Evolutionary conservation across 1,140 invertebrate genomes (phyloP).

Genomic region (Zaprionus taronus): DNA sequence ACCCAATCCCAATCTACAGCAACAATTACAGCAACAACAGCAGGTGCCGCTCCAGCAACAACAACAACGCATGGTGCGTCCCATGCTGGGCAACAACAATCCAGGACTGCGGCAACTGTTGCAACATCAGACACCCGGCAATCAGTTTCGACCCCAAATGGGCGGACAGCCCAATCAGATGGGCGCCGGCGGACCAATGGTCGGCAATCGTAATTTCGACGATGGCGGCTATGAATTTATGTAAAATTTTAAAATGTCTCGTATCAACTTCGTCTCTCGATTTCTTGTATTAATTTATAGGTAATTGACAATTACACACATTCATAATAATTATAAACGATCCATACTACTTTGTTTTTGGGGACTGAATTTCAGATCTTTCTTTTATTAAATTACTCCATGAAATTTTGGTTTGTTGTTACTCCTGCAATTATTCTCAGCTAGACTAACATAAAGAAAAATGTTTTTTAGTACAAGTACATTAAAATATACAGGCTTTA

Average conservation of each 20-base stretch:
- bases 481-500: conserved; percentile 35
- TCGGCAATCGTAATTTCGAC: conserved; percentile 79
- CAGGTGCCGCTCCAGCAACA: conserved; percentile 74
- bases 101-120: conserved; percentile 89
- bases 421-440: background rate
- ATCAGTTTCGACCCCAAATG: conserved; percentile 82
- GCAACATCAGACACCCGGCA: conserved; percentile 87
- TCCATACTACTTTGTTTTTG: background rate
- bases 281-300: conserved; percentile 4
- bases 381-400: background rate
- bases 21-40: conserved; percentile 68
- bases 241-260: conserved; percentile 51
- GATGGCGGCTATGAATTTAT: conserved; percentile 80
- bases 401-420: background rate
- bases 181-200: conserved; percentile 76
- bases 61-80: conserved; percentile 87
- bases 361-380: background rate
- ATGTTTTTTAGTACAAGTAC: conserved; percentile 39
- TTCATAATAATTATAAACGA: background rate
- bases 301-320: background rate
- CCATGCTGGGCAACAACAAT: conserved; percentile 87
- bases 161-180: conserved; percentile 79
- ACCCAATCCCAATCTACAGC: conserved; percentile 69
- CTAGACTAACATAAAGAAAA: conserved; percentile 22
- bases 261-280: background rate